Evolutionary conservation across 2,113 vertebrate genomes (phyloP).

Genomic region (Trichomycterus rosablanca): DNA sequence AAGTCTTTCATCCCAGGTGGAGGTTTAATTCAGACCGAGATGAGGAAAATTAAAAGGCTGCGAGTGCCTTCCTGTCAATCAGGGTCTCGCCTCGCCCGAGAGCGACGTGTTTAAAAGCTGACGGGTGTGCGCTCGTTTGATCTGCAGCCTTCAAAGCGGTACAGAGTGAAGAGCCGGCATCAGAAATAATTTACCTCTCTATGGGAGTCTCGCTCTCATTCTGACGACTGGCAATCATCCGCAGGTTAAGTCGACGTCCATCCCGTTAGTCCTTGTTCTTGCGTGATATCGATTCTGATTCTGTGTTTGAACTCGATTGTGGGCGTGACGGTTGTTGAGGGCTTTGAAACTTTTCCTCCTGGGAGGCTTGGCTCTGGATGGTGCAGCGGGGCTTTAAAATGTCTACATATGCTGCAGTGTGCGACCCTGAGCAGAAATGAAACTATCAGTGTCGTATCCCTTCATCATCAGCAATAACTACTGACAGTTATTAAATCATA

Average conservation of each 20-base stretch:
- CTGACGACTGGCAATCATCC: constrained; percentile 61
- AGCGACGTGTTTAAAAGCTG: constrained; percentile 71
- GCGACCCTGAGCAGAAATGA: not conserved
- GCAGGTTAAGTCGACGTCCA: constrained; percentile 56
- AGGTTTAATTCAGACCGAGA: constrained; percentile 81
- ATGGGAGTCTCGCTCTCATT: constrained; percentile 60
- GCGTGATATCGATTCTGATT: constrained; percentile 50
- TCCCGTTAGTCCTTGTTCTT: constrained; percentile 55
- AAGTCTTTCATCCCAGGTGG: constrained; percentile 79
- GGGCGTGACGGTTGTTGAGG: not conserved
- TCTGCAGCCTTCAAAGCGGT: constrained; percentile 66
- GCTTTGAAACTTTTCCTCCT: constrained; percentile 18
- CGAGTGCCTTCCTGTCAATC: constrained; percentile 77
- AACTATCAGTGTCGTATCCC: constrained; percentile 4
- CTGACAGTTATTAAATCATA: constrained; percentile 34
- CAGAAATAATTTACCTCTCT: constrained; percentile 70
- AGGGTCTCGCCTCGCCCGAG: constrained; percentile 62
- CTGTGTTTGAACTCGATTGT: constrained; percentile 28
- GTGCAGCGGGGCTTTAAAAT: not conserved
- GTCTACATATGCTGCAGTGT: not conserved
- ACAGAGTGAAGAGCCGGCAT: constrained; percentile 63
- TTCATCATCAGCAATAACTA: constrained; percentile 24
- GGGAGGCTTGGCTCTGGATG: not conserved
- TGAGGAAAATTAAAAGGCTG: constrained; percentile 73
- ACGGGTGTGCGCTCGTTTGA: constrained; percentile 79